Conservation (phyloP, 2,888 invertebrate species). For the Hyppa rectilinea region DNA sequence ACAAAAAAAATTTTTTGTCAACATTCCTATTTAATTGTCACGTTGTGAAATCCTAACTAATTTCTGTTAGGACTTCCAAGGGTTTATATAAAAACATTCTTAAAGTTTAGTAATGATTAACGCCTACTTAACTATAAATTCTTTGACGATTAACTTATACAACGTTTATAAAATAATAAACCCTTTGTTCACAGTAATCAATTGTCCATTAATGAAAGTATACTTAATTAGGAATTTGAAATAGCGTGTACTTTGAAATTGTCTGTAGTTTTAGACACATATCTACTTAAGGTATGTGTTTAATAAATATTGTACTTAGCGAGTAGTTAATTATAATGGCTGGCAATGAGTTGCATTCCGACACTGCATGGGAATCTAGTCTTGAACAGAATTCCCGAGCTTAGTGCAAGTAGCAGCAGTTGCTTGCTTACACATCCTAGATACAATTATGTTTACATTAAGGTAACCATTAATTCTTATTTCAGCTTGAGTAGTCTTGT, state of each 20-base stretch:
- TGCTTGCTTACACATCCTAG: neutral
- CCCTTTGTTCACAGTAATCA: too few relatives aligned
- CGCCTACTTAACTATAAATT: too few relatives aligned
- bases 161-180: too few relatives aligned
- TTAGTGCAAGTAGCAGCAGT: neutral
- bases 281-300: neutral
- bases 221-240: constrained; percentile 4
- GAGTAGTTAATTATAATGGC: neutral
- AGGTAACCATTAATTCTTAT: neutral
- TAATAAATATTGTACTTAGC: neutral
- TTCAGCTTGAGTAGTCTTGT: neutral
- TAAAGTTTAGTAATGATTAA: too few relatives aligned
- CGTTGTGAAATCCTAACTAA: too few relatives aligned
- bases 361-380: neutral
- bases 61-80: too few relatives aligned
- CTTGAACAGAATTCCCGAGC: constrained; percentile 1
- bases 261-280: neutral
- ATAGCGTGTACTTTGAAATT: neutral
- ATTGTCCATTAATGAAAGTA: neutral
- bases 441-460: neutral
- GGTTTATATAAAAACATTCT: too few relatives aligned
- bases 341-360: constrained; percentile 3
- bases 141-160: too few relatives aligned
- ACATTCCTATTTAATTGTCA: too few relatives aligned
- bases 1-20: too few relatives aligned